Evolutionary conservation across 2,797 vertebrate genomes (phyloP).

Genomic region (Diplodus puntazzo): DNA sequence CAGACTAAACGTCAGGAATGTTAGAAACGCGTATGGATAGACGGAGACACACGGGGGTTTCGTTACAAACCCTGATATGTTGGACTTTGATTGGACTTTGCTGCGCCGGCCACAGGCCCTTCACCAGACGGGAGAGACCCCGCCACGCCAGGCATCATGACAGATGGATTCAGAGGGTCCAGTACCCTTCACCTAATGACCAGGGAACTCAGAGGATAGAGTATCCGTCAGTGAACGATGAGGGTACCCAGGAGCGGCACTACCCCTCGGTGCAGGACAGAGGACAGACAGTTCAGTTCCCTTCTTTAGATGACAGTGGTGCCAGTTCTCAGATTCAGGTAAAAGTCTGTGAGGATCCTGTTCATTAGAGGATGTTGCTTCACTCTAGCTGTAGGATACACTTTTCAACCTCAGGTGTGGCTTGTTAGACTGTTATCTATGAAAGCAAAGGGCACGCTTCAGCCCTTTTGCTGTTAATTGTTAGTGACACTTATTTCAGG

Average conservation of each 20-base stretch:
- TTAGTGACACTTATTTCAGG: conserved; percentile 22
- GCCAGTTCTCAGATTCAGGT: conserved; percentile 75
- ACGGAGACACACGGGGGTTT: conserved; percentile 25
- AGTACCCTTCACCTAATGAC: conserved; percentile 51
- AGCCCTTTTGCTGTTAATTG: conserved; percentile 23
- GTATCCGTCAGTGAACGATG: conserved; percentile 72
- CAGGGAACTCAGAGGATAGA: conserved; percentile 63
- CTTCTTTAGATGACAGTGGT: conserved; percentile 58
- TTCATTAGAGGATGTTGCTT: not conserved
- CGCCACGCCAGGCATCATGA: conserved; percentile 70
- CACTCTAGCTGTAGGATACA: not conserved
- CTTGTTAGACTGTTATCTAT: conserved; percentile 50
- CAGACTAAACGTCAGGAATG: conserved; percentile 73
- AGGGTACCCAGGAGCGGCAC: conserved; percentile 49
- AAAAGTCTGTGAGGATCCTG: conserved; percentile 51
- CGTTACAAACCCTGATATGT: conserved; percentile 80
- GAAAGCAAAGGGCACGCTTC: conserved; percentile 53
- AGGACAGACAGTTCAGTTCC: conserved; percentile 66
- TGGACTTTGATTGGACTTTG: conserved; percentile 82
- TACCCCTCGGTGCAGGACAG: conserved; percentile 48
- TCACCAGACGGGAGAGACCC: conserved; percentile 60
- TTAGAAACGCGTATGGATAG: conserved; percentile 55
- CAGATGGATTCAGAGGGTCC: conserved; percentile 62
- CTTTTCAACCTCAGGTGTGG: conserved; percentile 5
- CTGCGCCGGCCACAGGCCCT: conserved; percentile 77